Percentiles rank a stretch among this genome's conserved stretches.
Conservation (phyloP, 2,113 vertebrate genomes). For the Paralichthys olivaceus region DNA sequence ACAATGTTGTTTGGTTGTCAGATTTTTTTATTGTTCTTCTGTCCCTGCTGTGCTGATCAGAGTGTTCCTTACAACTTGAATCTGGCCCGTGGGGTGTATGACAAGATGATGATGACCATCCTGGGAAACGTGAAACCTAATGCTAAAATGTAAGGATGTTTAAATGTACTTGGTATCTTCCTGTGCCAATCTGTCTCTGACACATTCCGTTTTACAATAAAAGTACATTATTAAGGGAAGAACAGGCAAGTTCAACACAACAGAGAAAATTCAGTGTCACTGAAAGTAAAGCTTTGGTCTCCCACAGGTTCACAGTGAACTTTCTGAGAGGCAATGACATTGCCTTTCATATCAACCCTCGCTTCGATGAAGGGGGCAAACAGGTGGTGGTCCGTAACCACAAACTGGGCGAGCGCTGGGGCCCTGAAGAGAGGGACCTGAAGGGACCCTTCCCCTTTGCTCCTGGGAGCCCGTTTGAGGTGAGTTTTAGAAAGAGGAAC, state of each 20-base stretch:
- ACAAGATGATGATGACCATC: conserved; percentile 86
- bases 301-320: conserved; percentile 83
- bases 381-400: conserved; percentile 82
- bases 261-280: neutral
- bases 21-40: neutral
- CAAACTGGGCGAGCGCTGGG: conserved; percentile 82
- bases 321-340: conserved; percentile 84
- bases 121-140: conserved; percentile 80
- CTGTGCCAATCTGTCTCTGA: neutral
- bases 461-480: conserved; percentile 82
- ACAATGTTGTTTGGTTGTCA: neutral
- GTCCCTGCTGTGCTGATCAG: conserved; percentile 48
- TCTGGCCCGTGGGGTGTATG: conserved; percentile 80
- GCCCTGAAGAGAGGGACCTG: conserved; percentile 80
- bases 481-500: conserved; percentile 41
- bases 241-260: neutral
- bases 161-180: neutral
- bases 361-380: conserved; percentile 80
- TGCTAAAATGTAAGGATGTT: conserved; percentile 80
- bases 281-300: conserved; percentile 1
- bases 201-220: neutral
- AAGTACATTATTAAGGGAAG: neutral
- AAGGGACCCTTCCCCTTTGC: conserved; percentile 80
- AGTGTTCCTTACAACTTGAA: conserved; percentile 83
- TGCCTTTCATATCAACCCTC: conserved; percentile 84